Base-by-base conservation (phyloP, 2,888 invertebrate genomes). In the Prenolepis imparis region DNA sequence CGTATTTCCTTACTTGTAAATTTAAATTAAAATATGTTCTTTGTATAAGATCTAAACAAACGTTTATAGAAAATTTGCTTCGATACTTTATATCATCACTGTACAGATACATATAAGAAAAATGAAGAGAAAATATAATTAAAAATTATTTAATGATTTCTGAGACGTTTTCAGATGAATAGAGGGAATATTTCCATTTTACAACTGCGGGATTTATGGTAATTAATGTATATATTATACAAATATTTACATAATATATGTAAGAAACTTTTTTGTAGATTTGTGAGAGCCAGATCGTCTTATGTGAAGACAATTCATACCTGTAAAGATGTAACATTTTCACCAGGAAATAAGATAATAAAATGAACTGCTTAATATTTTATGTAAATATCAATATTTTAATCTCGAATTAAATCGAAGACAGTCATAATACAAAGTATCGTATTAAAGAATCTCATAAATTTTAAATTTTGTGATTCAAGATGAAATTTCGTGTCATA, bases 341-440 rank as follows among this genome's bases (percentile, higher is more conserved):
- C n/a, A 32, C 32, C n/a, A 44, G 2, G 28, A 28, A 41, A 52
- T 12, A 44, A 36, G 21, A 36, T 52, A 12, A 18, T 41, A 15
- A 70, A 70, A 72, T 36, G 32, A 78, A 59, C 15, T 28, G 11
- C 41, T 78, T 82, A 24, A 83, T 52, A 61, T 74, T 73, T 24
- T 85, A 82, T 75, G 75, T 87, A 82, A 87, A 77, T 88, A 88
- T 88, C 48, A 83, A 84, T 88, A 88, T 86, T 86, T 87, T 84
- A 89, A 89, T 89, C 74, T 63, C 59, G 83, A 88, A 41, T 78
- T 75, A 72, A 90, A 80, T 85, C 59, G 41, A 70, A 70, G 66
- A 86, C 67, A 87, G 67, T 90, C 84, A 86, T 85, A 83, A 84
- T 89, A 86, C 84, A 84, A 78, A 89, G 78, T 87, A 86, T 70